A percentile compares a stretch with the other conserved stretches of the same genome.
phyloP scores from a whole-genome alignment of 2,888 invertebrate species.

The Campoletis raptor region DNA sequence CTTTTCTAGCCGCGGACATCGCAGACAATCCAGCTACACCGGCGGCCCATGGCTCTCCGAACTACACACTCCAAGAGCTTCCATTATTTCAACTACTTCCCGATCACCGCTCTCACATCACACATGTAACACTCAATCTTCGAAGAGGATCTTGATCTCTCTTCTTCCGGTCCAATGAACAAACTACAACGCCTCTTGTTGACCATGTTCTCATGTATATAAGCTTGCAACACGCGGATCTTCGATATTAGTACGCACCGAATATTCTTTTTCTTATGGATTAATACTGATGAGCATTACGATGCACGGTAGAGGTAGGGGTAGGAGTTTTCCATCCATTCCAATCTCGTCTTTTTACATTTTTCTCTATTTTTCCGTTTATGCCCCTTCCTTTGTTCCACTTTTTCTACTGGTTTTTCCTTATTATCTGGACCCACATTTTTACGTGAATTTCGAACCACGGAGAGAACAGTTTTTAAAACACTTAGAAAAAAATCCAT shows the following conservation, averaged over 20 bases:
- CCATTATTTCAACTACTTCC: slow-evolving; percentile 91
- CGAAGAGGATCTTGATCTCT: background rate
- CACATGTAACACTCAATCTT: slow-evolving; percentile 90
- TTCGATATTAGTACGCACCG: slow-evolving; percentile 43
- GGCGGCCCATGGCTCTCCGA: slow-evolving; percentile 87
- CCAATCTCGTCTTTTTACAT: too few relatives aligned
- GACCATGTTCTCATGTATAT: slow-evolving; percentile 45
- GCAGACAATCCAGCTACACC: slow-evolving; percentile 84
- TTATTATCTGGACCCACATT: too few relatives aligned
- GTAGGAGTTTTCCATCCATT: too few relatives aligned
- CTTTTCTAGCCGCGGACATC: slow-evolving; percentile 79
- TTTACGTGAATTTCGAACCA: too few relatives aligned
- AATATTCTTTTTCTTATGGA: background rate
- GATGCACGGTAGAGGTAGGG: too few relatives aligned
- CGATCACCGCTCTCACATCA: slow-evolving; percentile 93
- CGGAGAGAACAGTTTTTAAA: too few relatives aligned
- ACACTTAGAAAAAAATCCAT: too few relatives aligned
- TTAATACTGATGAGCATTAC: too few relatives aligned
- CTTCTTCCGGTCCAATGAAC: background rate
- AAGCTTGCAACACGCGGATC: slow-evolving; percentile 49
- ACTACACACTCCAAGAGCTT: slow-evolving; percentile 88
- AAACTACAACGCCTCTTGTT: slow-evolving; percentile 26
- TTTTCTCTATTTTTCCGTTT: too few relatives aligned
- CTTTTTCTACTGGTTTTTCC: too few relatives aligned
- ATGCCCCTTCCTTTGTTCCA: too few relatives aligned